A percentile compares a stretch with the other conserved stretches of the same genome.
Evolutionary conservation across 2,888 invertebrate species (phyloP).

Genomic region (Heteropelma amictum): DNA sequence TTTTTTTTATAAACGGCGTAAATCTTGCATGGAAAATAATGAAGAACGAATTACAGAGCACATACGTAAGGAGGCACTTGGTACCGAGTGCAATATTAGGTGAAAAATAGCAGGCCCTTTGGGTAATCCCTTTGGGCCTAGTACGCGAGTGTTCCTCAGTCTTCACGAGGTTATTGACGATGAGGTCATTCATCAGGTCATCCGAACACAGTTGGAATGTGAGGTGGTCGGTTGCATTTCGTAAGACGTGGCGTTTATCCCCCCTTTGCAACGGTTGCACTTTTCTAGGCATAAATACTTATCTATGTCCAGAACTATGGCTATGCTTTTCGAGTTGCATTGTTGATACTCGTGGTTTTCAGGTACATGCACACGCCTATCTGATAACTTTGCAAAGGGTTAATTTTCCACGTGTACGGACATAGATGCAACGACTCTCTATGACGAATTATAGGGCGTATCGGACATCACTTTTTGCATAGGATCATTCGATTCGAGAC

Average conservation of each 20-base stretch:
- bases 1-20: too few relatives aligned
- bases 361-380: slow-evolving; percentile 22
- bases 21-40: too few relatives aligned
- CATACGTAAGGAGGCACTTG: too few relatives aligned
- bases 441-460: background rate
- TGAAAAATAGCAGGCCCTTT: background rate
- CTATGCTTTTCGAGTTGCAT: slow-evolving; percentile 18
- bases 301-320: background rate
- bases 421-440: background rate
- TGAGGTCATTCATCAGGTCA: slow-evolving; percentile 18
- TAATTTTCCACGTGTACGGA: slow-evolving; percentile 12
- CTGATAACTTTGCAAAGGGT: slow-evolving; percentile 33
- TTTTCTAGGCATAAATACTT: background rate
- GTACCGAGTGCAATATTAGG: too few relatives aligned
- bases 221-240: slow-evolving; percentile 33
- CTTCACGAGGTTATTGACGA: background rate
- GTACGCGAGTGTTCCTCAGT: background rate
- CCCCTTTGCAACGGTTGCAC: slow-evolving; percentile 8
- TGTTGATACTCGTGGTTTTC: slow-evolving; percentile 32
- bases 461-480: background rate
- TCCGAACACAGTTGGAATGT: slow-evolving; percentile 16
- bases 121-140: background rate
- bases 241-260: slow-evolving; percentile 34
- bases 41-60: too few relatives aligned
- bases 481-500: background rate